Evolutionary conservation across 2,797 vertebrate species (phyloP).

Genomic region (Loriculus beryllinus): DNA sequence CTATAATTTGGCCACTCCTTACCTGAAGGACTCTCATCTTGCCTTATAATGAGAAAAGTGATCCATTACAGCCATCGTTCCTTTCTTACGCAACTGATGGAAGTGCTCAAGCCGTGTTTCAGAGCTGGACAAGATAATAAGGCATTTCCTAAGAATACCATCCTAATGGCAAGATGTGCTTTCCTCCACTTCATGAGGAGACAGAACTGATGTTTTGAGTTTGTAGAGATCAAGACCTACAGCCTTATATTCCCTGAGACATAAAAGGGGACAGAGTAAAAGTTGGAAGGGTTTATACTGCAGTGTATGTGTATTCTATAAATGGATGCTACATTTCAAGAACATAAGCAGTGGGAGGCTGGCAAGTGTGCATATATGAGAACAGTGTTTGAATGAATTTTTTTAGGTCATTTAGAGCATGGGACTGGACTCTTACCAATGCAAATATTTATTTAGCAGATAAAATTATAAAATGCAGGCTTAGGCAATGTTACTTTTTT

Average conservation of each 20-base stretch:
- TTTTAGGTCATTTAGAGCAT: background rate
- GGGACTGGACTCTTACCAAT: background rate
- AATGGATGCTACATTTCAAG: background rate
- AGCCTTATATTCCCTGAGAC: background rate
- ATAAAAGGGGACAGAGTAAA: background rate
- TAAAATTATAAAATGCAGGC: background rate
- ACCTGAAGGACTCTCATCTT: background rate
- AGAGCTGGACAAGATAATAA: background rate
- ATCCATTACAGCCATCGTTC: background rate
- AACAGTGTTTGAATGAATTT: background rate
- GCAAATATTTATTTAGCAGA: background rate
- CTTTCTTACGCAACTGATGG: background rate
- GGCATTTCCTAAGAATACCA: background rate
- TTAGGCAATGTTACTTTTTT: background rate
- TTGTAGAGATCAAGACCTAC: background rate
- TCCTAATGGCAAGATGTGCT: fast-evolving
- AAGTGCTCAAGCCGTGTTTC: fast-evolving
- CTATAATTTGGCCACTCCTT: background rate
- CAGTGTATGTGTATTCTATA: background rate
- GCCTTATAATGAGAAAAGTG: background rate
- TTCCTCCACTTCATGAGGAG: background rate
- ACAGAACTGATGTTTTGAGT: background rate
- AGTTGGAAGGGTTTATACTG: background rate
- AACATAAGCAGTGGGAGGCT: background rate
- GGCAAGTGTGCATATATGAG: background rate